These are phyloP conservation scores for Alectura lathami DNA, from an alignment of 2,113 vertebrate species.

Conservation along the genomic window DNA sequence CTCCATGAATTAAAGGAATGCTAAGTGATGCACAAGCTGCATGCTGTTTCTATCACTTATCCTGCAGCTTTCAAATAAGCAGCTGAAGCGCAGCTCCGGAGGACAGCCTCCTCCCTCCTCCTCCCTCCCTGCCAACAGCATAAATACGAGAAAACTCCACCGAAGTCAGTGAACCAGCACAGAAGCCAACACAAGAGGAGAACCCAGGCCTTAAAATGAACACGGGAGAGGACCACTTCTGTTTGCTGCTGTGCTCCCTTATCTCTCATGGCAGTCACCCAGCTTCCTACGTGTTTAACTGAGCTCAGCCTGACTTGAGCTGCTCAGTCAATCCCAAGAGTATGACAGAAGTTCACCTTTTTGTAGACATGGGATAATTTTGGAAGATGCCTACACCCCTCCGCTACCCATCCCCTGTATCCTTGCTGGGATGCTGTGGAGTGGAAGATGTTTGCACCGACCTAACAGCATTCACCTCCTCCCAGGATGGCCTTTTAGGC, in stretches of 20 bases:
- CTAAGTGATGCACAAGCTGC: background rate
- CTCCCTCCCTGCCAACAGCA: background rate
- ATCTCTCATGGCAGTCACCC: background rate
- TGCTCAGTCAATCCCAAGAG: background rate
- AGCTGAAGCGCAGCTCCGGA: background rate
- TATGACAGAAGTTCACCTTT: background rate
- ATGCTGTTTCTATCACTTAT: background rate
- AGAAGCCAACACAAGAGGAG: background rate
- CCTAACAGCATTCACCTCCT: background rate
- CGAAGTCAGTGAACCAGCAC: background rate
- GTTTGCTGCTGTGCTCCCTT: background rate
- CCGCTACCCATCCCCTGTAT: background rate
- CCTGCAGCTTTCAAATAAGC: background rate
- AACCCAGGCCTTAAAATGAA: background rate
- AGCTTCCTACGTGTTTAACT: background rate
- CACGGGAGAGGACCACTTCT: background rate
- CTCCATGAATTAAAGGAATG: background rate
- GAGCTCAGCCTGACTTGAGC: background rate
- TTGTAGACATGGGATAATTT: background rate
- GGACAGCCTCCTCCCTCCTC: background rate
- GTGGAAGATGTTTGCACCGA: background rate
- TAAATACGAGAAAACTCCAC: background rate
- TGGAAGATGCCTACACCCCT: rapidly evolving
- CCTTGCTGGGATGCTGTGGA: background rate
- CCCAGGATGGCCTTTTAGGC: background rate